Conservation (phyloP, 2,797 vertebrate species). For the Hipposideros larvatus region DNA sequence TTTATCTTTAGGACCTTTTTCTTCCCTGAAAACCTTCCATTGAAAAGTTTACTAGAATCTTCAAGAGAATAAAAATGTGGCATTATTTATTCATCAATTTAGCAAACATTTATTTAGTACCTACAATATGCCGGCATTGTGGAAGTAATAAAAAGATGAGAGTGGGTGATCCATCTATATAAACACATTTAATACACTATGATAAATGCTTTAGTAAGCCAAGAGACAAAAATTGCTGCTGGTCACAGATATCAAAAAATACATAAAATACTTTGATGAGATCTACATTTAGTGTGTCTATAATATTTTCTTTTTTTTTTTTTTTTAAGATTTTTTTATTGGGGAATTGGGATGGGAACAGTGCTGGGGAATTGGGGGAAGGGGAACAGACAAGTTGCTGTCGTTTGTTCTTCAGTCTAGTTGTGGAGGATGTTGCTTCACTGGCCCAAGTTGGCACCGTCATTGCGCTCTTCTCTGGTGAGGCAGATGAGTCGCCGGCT, state of each 20-base stretch:
- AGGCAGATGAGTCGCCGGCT: too few species aligned
- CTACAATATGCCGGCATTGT: neutral
- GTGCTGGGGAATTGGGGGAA: too few species aligned
- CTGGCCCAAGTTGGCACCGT: too few species aligned
- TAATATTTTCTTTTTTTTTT: neutral
- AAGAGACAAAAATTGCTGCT: neutral
- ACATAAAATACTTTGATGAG: neutral
- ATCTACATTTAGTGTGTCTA: neutral
- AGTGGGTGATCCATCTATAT: neutral
- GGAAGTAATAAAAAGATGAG: neutral
- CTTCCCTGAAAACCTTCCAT: neutral
- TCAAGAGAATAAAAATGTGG: neutral
- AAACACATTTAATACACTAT: neutral
- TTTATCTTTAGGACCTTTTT: neutral
- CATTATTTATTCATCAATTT: neutral
- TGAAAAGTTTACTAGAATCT: neutral
- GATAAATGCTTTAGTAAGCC: neutral
- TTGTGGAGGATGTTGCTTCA: too few species aligned
- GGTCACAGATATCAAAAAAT: neutral
- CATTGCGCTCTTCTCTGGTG: too few species aligned
- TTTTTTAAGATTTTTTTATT: too few species aligned
- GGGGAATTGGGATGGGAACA: too few species aligned
- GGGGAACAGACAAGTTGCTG: too few species aligned
- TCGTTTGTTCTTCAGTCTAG: too few species aligned
- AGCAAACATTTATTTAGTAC: neutral